Percentiles rank a stretch among this genome's conserved stretches.
Conservation (phyloP, 2,113 vertebrate species). For the Steatornis caripensis region DNA sequence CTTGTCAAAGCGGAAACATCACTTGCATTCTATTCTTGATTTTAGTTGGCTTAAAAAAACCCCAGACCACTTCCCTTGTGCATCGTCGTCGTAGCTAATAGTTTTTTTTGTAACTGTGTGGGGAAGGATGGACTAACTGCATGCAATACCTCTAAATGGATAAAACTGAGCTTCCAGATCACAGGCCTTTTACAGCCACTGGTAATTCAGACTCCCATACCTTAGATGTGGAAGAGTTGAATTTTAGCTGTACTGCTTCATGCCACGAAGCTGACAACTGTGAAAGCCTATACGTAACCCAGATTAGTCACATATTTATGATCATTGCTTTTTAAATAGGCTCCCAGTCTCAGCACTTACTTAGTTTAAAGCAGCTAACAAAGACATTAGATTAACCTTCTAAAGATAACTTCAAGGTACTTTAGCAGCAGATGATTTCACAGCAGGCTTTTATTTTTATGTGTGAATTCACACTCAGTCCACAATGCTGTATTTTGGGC, state of each 20-base stretch:
- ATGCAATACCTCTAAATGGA: background rate
- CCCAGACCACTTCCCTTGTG: accelerated
- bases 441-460: slow-evolving; percentile 40
- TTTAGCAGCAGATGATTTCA: slow-evolving; percentile 30
- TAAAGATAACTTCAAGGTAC: slow-evolving; percentile 59
- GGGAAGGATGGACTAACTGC: background rate
- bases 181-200: background rate
- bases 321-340: slow-evolving; percentile 4
- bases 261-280: slow-evolving; percentile 32
- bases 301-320: slow-evolving; percentile 41
- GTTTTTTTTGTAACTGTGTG: background rate
- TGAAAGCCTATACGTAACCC: slow-evolving; percentile 21
- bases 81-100: accelerated
- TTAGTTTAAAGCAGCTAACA: slow-evolving; percentile 48
- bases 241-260: background rate
- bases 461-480: background rate
- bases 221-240: background rate
- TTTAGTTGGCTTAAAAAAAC: background rate
- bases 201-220: background rate
- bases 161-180: background rate
- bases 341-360: slow-evolving; percentile 39
- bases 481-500: background rate
- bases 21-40: background rate
- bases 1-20: background rate
- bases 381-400: slow-evolving; percentile 37